A percentile compares a stretch with the other conserved stretches of the same genome.
Conservation (phyloP, 2,888 invertebrate genomes). For the Melikaiella ostensackeni region DNA sequence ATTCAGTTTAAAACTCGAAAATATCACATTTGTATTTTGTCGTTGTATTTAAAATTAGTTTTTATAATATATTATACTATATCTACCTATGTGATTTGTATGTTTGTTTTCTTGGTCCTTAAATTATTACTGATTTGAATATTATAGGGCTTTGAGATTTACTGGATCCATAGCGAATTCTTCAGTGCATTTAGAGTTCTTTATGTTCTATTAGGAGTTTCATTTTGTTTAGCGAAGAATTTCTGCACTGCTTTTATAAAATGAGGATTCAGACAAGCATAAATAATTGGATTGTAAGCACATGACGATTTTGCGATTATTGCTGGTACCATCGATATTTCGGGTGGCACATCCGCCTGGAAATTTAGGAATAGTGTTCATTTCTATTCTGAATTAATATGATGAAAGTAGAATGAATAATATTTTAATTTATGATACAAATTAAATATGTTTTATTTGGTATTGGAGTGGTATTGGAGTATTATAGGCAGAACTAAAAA, state of each 20-base stretch:
- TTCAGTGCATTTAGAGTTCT: neutral
- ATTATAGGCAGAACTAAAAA: neutral
- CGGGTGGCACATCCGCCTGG: neutral
- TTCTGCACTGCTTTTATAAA: slow-evolving; percentile 62
- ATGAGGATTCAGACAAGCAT: slow-evolving; percentile 86
- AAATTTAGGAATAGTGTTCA: neutral
- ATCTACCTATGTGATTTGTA: too few species aligned
- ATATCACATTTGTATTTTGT: neutral
- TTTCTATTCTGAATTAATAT: neutral
- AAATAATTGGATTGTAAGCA: slow-evolving; percentile 87
- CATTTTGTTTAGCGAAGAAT: slow-evolving; percentile 56
- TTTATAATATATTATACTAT: too few species aligned
- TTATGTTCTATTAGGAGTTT: neutral
- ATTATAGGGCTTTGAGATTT: neutral
- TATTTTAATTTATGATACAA: neutral
- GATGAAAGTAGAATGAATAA: neutral
- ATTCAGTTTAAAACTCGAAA: neutral
- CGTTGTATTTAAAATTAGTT: too few species aligned
- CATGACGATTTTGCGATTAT: slow-evolving; percentile 87
- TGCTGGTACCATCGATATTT: slow-evolving; percentile 83
- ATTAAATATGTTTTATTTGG: neutral
- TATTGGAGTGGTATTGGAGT: neutral
- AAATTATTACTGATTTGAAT: too few species aligned
- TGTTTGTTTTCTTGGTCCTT: too few species aligned
- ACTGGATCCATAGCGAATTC: neutral